These are phyloP conservation scores for Myotis vivesi DNA, from an alignment of 2,797 vertebrate genomes.

Conservation along the genomic window DNA sequence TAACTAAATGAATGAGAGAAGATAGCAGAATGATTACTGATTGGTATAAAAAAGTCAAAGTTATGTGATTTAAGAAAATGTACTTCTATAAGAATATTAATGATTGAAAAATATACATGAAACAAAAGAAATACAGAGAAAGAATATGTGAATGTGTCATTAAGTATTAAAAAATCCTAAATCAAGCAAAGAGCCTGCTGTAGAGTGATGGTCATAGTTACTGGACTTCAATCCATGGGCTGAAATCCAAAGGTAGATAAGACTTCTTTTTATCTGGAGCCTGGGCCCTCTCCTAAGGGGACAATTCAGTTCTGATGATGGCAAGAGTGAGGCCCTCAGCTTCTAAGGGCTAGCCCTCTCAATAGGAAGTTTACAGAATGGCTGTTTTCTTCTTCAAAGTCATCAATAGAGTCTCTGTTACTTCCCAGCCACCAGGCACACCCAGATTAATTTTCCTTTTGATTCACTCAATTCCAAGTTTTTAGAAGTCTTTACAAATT, in stretches of 20 bases:
- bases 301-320: neutral
- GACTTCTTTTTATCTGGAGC: neutral
- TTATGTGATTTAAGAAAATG: neutral
- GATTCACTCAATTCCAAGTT: neutral
- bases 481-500: neutral
- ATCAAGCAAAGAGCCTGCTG: fast-evolving
- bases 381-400: neutral
- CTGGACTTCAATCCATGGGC: too few relatives aligned
- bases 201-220: neutral
- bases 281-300: neutral
- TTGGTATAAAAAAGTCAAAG: neutral
- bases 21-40: neutral
- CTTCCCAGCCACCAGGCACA: neutral
- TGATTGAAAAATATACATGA: neutral
- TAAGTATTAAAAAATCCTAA: neutral
- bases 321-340: neutral
- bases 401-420: neutral
- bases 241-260: neutral
- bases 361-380: neutral
- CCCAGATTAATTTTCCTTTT: neutral
- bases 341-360: neutral
- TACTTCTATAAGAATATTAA: neutral
- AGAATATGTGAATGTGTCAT: neutral
- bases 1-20: neutral
- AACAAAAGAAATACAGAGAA: neutral